Conservation (phyloP, 2,113 vertebrate genomes). For the Grammomys surdaster region DNA sequence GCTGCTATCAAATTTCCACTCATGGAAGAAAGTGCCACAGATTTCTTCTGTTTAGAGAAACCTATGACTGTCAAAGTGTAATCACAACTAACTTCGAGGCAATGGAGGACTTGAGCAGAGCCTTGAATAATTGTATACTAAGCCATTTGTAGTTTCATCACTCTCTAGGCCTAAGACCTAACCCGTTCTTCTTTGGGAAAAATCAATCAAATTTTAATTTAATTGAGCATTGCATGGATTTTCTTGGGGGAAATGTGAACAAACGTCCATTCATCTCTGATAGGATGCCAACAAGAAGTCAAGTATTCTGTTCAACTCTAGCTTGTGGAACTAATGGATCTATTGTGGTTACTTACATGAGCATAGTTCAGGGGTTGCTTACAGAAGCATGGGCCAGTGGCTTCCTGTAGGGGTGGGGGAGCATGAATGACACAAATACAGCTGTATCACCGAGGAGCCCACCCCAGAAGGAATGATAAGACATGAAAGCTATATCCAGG, state of each 20-base stretch:
- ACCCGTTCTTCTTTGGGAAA: not conserved
- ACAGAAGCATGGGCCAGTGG: not conserved
- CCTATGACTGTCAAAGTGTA: not conserved
- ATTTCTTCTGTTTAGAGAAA: not conserved
- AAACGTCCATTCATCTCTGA: not conserved
- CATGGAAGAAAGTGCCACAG: not conserved
- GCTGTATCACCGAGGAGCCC: not conserved
- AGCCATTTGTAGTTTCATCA: not conserved
- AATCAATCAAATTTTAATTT: constrained; percentile 25
- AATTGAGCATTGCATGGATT: not conserved
- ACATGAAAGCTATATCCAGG: not conserved
- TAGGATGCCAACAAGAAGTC: not conserved
- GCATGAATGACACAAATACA: not conserved
- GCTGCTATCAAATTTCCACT: not conserved
- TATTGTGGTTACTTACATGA: not conserved
- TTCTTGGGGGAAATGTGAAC: not conserved
- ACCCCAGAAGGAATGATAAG: not conserved
- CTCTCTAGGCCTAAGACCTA: not conserved
- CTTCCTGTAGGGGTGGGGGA: not conserved
- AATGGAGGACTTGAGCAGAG: not conserved
- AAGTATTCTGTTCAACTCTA: not conserved
- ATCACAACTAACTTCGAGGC: constrained; percentile 15
- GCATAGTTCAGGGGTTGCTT: not conserved
- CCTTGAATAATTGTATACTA: not conserved
- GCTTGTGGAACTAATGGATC: not conserved